phyloP scores from a whole-genome alignment of 2,113 vertebrate species.

The Pao palembangensis region DNA sequence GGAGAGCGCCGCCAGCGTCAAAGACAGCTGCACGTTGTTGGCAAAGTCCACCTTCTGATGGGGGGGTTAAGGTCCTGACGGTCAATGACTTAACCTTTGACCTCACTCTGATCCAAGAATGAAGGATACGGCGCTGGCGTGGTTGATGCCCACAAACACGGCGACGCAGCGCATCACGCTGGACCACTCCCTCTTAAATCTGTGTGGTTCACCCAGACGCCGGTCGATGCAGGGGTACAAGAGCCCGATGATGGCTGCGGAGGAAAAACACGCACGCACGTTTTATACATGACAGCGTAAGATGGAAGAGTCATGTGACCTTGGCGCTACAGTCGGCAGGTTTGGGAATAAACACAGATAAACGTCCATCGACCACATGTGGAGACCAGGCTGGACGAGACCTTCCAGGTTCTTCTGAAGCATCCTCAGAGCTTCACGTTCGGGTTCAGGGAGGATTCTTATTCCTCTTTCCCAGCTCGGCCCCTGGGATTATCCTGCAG shows the following conservation, averaged over 20 bases:
- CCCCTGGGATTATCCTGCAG: no score
- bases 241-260: slow-evolving; percentile 87
- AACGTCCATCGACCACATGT: no score
- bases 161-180: slow-evolving; percentile 97
- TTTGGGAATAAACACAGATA: no score
- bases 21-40: slow-evolving; percentile 93
- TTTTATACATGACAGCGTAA: no score
- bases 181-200: slow-evolving; percentile 97
- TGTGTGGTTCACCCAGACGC: slow-evolving; percentile 90
- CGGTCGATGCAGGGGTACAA: slow-evolving; percentile 95
- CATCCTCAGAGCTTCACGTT: no score
- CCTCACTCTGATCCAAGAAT: background rate
- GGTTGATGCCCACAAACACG: slow-evolving; percentile 97
- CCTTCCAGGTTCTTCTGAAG: no score
- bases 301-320: background rate
- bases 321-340: no score
- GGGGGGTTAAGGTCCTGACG: slow-evolving; percentile 75
- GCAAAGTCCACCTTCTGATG: slow-evolving; percentile 95
- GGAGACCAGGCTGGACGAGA: no score
- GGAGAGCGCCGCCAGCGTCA: slow-evolving; percentile 92
- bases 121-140: slow-evolving; percentile 97
- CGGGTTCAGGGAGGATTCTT: no score
- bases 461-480: no score
- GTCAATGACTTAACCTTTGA: background rate
- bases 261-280: background rate